phyloP scores from a whole-genome alignment of 2,113 vertebrate genomes.

The Lasiurus borealis region DNA sequence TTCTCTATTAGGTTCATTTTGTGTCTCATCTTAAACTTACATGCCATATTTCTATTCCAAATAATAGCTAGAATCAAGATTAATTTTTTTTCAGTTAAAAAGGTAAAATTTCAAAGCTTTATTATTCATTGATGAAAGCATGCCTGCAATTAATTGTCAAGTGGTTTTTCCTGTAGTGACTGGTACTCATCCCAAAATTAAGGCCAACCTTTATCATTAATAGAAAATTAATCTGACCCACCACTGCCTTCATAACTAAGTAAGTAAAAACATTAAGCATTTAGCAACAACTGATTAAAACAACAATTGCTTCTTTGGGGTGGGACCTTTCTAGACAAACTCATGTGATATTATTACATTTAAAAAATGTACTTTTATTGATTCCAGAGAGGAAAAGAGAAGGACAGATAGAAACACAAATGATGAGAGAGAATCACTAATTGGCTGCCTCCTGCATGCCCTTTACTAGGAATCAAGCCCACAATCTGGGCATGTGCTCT shows the following conservation, averaged over 20 bases:
- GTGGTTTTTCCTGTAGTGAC: neutral
- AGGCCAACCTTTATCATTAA: neutral
- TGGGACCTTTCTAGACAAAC: conserved; percentile 3
- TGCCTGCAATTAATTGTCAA: neutral
- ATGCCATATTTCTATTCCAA: conserved; percentile 8
- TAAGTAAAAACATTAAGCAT: conserved; percentile 10
- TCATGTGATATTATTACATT: neutral
- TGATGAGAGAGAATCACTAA: too few relatives aligned
- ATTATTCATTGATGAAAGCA: neutral
- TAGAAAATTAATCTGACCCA: conserved; percentile 13
- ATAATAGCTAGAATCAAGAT: neutral
- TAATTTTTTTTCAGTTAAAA: neutral
- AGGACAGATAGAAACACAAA: too few relatives aligned
- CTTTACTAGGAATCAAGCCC: too few relatives aligned
- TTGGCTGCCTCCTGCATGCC: too few relatives aligned
- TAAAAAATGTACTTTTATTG: too few relatives aligned
- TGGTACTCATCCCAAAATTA: neutral
- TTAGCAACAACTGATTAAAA: conserved; percentile 5
- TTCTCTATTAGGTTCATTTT: neutral
- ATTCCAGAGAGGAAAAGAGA: too few relatives aligned
- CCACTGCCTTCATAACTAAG: conserved; percentile 32
- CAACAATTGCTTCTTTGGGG: neutral
- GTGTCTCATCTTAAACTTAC: neutral
- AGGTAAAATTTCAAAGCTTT: neutral
- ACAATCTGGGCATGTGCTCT: too few relatives aligned